Evolutionary conservation across 2,888 invertebrate genomes (phyloP).

Genomic region (Bembecia ichneumoniformis): DNA sequence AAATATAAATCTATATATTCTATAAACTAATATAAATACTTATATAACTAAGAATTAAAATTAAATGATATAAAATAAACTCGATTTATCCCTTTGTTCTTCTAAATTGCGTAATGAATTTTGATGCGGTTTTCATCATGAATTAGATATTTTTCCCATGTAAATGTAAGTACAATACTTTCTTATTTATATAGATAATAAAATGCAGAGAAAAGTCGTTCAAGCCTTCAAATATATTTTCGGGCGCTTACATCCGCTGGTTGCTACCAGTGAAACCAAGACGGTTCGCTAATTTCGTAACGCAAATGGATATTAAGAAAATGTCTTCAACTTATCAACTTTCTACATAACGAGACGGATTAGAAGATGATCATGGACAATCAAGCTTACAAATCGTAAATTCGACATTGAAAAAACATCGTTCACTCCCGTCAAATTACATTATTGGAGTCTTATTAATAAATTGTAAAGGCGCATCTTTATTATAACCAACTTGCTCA

Average conservation of each 20-base stretch:
- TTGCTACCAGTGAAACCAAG: no score
- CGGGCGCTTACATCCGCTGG: background rate
- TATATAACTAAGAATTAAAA: no score
- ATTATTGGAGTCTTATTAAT: conserved; percentile 57
- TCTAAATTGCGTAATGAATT: no score
- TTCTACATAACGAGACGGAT: conserved; percentile 41
- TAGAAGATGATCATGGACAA: conserved; percentile 38
- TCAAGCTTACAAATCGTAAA: conserved; percentile 30
- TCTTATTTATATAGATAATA: no score
- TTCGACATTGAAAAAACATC: conserved; percentile 43
- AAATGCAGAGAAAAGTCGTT: no score
- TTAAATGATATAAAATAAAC: no score
- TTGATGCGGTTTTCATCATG: no score
- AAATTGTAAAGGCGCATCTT: conserved; percentile 60
- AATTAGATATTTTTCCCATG: no score
- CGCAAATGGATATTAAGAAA: conserved; percentile 4
- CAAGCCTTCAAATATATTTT: background rate
- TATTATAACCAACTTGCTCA: conserved; percentile 54
- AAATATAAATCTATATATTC: no score
- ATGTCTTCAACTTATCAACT: conserved; percentile 35
- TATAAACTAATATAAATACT: no score
- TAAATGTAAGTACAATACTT: no score
- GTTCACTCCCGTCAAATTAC: conserved; percentile 48
- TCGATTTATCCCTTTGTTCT: no score
- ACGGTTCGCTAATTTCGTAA: background rate